phyloP scores from a whole-genome alignment of 1,140 invertebrate species.

The Adelges cooleyi region DNA sequence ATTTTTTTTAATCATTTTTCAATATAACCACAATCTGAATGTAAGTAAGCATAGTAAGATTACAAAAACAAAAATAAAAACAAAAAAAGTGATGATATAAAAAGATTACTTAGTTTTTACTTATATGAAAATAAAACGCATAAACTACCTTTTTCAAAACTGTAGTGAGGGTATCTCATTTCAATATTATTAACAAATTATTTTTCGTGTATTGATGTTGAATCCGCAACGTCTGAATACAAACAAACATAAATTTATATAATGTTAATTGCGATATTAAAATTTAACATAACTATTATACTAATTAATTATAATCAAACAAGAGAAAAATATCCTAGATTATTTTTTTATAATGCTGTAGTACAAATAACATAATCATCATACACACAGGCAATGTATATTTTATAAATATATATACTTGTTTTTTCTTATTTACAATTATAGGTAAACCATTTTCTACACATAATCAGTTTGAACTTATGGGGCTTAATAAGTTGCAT shows the following conservation, averaged over 20 bases:
- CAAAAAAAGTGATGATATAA: not conserved
- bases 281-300: no score
- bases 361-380: no score
- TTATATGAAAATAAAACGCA: conserved; percentile 23
- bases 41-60: conserved; percentile 13
- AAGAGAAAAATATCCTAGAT: no score
- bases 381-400: no score
- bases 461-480: no score
- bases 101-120: conserved; percentile 14
- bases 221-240: conserved; percentile 6
- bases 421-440: no score
- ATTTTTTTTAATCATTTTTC: conserved; percentile 13
- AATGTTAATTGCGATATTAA: no score
- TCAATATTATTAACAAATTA: conserved; percentile 22
- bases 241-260: not conserved
- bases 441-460: no score
- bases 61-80: conserved; percentile 7
- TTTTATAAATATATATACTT: no score
- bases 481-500: no score
- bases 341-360: no score
- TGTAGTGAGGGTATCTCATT: conserved; percentile 4
- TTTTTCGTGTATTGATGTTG: not conserved
- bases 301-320: no score
- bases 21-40: conserved; percentile 21
- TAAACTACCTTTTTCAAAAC: conserved; percentile 15